Evolutionary conservation across 2,113 vertebrate genomes (phyloP).

Genomic region (Pandion haliaetus): DNA sequence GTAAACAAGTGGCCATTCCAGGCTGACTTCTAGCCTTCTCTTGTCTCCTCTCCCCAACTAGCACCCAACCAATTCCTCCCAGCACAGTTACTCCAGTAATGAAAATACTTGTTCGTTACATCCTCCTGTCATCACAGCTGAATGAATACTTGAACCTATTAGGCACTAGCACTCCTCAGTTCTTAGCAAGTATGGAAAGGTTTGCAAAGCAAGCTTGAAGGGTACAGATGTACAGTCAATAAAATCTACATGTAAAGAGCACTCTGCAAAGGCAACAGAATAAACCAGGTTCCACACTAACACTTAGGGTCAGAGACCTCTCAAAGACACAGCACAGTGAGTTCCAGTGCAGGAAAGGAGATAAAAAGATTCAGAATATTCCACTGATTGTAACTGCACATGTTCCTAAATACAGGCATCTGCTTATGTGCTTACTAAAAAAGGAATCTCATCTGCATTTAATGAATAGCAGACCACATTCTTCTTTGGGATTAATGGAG

Average conservation of each 20-base stretch:
- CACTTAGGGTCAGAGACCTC: not conserved
- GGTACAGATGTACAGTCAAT: not conserved
- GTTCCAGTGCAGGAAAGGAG: not conserved
- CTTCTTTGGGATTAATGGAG: not conserved
- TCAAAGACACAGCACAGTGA: not conserved
- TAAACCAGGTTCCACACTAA: not conserved
- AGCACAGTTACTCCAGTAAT: not conserved
- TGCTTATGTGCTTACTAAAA: conserved; percentile 12
- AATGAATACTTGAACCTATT: not conserved
- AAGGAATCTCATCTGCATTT: conserved; percentile 22
- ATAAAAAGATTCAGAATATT: not conserved
- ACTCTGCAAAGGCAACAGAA: not conserved
- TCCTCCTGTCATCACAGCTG: not conserved
- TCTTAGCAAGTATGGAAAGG: not conserved
- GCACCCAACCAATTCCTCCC: not conserved
- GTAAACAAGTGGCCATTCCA: too few relatives aligned
- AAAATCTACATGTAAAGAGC: not conserved
- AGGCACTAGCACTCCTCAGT: not conserved
- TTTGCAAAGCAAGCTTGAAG: not conserved
- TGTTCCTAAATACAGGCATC: conserved; percentile 38
- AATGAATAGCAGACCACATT: conserved; percentile 3
- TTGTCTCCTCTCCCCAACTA: not conserved
- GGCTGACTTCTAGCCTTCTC: not conserved
- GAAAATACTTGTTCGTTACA: not conserved
- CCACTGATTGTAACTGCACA: not conserved